Evolutionary conservation across 2,888 invertebrate species (phyloP), one percentile per base, ranked within the genome.

Genomic region (Plebejus argus): DNA sequence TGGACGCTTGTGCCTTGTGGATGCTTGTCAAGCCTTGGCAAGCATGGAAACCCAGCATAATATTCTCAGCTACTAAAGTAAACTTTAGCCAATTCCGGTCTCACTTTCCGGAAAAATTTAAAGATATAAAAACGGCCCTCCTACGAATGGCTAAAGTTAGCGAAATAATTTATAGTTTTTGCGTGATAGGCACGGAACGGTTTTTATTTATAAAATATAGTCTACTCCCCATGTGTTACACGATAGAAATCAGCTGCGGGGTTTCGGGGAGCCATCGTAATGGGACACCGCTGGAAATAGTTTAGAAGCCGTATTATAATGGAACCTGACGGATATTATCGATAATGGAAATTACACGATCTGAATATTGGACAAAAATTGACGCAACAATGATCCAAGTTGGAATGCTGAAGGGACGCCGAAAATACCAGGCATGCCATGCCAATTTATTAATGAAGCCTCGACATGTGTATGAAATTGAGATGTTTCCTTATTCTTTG

Each of bases 201-300:
- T 74, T 53, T 74, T 74, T 53, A 74, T 74, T 49, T 74, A 23
- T 53, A 53, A 74, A 72, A 72, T 72, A 72, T 39, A 39, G 72
- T 45, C 23, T 8, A 12, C 33, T 28, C 23, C 20, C 49, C 74
- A 74, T 28, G 18, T 74, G 74, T 74, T 53, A 53, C 53, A 66
- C 66, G 66, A 66, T 66, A 66, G 66, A 66, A 18, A 49, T 53
- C 28, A 49, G 49, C 20, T 49, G 74, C 74, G 28, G 74, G 74
- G 74, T 74, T 74, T 74, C 74, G 49, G 39, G 23, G 74, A 35
- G 39, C 71, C 49, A 45, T 23, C 18, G 49, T 74, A 74, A 74
- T 28, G 74, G 49, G 28, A 74, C 28, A 74, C 28, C 53, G 72
- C 72, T 20, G 74, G 74, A 74, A 49, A 74, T 74, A 49, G 72